Evolutionary conservation across 2,113 vertebrate genomes (phyloP).

Genomic region (Benthochromis sp.): DNA sequence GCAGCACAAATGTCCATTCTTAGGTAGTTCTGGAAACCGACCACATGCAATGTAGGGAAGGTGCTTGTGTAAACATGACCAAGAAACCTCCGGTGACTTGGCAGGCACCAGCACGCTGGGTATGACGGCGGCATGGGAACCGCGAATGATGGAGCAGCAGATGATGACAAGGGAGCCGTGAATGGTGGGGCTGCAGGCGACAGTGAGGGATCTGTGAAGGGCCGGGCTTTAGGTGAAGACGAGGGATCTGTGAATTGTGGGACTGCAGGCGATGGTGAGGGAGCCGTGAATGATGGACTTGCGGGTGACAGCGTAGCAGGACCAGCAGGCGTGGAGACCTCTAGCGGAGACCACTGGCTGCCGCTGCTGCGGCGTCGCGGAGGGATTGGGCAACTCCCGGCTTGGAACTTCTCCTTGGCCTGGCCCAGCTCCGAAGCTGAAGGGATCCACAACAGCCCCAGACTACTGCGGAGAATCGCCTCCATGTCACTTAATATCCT

Average conservation of each 20-base stretch:
- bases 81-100: not conserved
- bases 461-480: not conserved
- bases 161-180: not conserved
- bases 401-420: not conserved
- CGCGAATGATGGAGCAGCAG: not conserved
- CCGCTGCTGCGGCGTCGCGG: rapidly evolving
- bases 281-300: not conserved
- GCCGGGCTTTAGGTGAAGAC: not conserved
- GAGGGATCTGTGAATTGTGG: not conserved
- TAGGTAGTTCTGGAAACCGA: not conserved
- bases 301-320: not conserved
- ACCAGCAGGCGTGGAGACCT: not conserved
- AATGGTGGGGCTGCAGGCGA: not conserved
- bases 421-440: not conserved
- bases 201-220: not conserved
- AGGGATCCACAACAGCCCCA: not conserved
- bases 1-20: not conserved
- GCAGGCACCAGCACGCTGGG: not conserved
- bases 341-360: not conserved
- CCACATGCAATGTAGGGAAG: not conserved
- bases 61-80: not conserved
- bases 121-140: not conserved
- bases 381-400: too few species aligned
- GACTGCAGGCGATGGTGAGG: not conserved
- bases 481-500: not conserved